Percentiles rank a stretch among this genome's conserved stretches.
phyloP scores from a whole-genome alignment of 1,140 invertebrate species.

The Nebria ingens region DNA sequence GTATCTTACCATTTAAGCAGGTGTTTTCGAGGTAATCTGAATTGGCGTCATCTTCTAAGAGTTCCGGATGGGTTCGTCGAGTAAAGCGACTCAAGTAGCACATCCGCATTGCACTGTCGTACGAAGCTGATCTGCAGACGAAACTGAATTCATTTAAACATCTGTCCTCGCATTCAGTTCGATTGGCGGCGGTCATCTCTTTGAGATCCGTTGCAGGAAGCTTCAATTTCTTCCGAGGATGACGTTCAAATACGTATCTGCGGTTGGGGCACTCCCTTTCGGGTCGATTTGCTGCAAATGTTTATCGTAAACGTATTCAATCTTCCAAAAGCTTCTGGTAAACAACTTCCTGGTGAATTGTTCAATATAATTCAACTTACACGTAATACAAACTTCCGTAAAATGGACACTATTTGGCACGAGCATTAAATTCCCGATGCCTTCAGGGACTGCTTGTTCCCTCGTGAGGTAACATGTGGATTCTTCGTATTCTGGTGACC shows the following conservation, averaged over 20 bases:
- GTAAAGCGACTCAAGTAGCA: conserved; percentile 75
- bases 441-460: conserved; percentile 74
- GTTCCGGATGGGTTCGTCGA: conserved; percentile 69
- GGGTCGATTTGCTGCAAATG: conserved; percentile 66
- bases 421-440: conserved; percentile 72
- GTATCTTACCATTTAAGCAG: conserved; percentile 74
- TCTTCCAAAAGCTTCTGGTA: neutral
- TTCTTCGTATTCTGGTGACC: conserved; percentile 76
- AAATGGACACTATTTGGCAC: conserved; percentile 81
- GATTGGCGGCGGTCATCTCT: conserved; percentile 67
- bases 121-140: conserved; percentile 77
- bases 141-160: conserved; percentile 82
- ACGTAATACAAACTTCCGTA: conserved; percentile 78
- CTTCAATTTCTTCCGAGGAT: conserved; percentile 71
- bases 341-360: conserved; percentile 13
- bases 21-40: conserved; percentile 87
- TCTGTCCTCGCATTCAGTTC: conserved; percentile 82
- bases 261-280: conserved; percentile 78
- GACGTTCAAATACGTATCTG: conserved; percentile 77
- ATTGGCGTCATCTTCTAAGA: conserved; percentile 72
- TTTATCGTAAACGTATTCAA: too few species aligned
- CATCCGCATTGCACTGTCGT: conserved; percentile 59
- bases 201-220: conserved; percentile 66
- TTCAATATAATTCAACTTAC: conserved; percentile 57
- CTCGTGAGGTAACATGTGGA: conserved; percentile 79